Evolutionary conservation across 2,797 vertebrate species (phyloP).

Genomic region (Poeciliopsis gracilis): DNA sequence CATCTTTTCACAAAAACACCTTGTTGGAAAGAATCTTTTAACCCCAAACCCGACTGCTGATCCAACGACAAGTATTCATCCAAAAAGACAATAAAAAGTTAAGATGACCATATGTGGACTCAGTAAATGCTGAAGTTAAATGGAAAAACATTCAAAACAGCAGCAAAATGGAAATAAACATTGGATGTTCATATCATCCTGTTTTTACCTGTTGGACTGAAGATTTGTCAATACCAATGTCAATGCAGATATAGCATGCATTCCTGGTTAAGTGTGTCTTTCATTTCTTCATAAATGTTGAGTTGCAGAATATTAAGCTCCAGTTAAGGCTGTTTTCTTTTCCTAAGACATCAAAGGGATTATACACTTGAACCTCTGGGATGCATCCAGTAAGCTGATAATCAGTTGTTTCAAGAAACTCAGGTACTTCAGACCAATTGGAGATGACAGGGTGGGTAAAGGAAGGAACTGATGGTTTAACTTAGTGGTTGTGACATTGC

Average conservation of each 20-base stretch:
- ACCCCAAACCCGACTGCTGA: not conserved
- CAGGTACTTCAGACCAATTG: slow-evolving; percentile 48
- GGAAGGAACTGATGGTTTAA: slow-evolving; percentile 70
- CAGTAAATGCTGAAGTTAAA: not conserved
- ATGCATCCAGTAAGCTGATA: slow-evolving; percentile 39
- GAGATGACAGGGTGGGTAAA: slow-evolving; percentile 35
- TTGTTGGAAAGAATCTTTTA: not conserved
- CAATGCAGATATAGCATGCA: not conserved
- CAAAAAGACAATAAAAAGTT: not conserved
- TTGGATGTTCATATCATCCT: not conserved
- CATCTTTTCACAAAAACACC: slow-evolving; percentile 6
- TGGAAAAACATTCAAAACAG: not conserved
- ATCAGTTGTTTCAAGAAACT: slow-evolving; percentile 34
- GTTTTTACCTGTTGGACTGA: not conserved
- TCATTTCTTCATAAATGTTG: not conserved
- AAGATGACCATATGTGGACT: not conserved
- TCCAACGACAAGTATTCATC: not conserved
- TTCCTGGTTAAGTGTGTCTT: not conserved
- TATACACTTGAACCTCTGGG: slow-evolving; percentile 5
- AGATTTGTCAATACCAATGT: not conserved
- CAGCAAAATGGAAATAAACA: slow-evolving; percentile 1
- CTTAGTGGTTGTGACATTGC: slow-evolving; percentile 73
- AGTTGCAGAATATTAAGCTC: slow-evolving; percentile 2
- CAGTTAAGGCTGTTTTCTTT: slow-evolving; percentile 13
- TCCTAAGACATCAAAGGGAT: slow-evolving; percentile 7